Conservation (phyloP, 2,797 vertebrate genomes). For the Labroides dimidiatus region DNA sequence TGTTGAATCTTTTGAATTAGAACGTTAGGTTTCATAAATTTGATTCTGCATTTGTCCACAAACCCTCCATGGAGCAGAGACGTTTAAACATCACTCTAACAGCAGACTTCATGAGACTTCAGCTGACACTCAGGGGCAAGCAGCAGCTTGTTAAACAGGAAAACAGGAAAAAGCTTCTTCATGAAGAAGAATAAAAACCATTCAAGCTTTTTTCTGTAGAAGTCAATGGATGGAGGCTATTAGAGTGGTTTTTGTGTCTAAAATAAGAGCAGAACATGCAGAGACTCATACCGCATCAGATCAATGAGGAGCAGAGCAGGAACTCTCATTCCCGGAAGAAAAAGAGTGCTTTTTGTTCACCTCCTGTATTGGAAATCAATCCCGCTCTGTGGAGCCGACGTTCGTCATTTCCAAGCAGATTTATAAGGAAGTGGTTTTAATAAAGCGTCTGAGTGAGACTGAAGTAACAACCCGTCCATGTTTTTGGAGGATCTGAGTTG, state of each 20-base stretch:
- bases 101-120: not conserved
- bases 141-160: conserved; percentile 18
- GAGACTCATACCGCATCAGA: conserved; percentile 35
- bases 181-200: not conserved
- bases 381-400: not conserved
- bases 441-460: too few relatives aligned
- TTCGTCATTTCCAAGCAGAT: not conserved
- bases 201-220: conserved; percentile 13
- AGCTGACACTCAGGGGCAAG: not conserved
- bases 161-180: conserved; percentile 25
- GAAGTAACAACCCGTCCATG: too few relatives aligned
- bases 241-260: conserved; percentile 23
- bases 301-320: conserved; percentile 39
- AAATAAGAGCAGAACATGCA: conserved; percentile 31
- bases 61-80: too few relatives aligned
- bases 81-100: too few relatives aligned
- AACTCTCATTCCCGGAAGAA: conserved; percentile 41
- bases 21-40: too few relatives aligned
- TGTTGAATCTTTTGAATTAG: too few relatives aligned
- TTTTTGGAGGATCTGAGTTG: too few relatives aligned
- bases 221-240: conserved; percentile 11
- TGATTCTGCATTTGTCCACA: too few relatives aligned
- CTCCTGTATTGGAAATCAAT: not conserved
- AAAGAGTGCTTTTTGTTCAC: not conserved
- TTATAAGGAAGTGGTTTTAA: not conserved